Conservation (phyloP, 2,888 invertebrate species). For the Acleris holmiana region DNA sequence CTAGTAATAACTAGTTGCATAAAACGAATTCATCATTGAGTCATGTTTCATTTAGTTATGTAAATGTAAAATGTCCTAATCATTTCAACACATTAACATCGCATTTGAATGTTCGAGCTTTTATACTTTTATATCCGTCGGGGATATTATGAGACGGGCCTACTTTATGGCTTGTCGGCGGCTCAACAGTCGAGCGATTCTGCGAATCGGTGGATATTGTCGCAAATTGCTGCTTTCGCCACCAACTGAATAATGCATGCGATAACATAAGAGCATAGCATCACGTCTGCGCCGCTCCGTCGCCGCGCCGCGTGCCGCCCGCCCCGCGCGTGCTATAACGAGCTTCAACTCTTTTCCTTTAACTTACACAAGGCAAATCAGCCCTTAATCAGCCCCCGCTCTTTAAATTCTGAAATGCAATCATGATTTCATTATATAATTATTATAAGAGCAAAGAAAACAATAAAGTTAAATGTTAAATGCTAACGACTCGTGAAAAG, state of each 20-base stretch:
- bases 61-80: neutral
- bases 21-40: neutral
- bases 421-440: no score
- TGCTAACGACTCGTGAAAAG: slow-evolving; percentile 20
- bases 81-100: slow-evolving; percentile 8
- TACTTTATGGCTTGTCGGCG: slow-evolving; percentile 78
- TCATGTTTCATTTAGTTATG: no score
- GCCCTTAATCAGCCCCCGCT: neutral
- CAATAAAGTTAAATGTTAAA: slow-evolving; percentile 18
- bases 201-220: slow-evolving; percentile 82
- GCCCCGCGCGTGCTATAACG: slow-evolving; percentile 41
- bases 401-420: no score
- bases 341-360: slow-evolving; percentile 46
- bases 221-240: slow-evolving; percentile 84
- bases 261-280: slow-evolving; percentile 79
- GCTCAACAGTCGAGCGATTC: slow-evolving; percentile 74
- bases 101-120: slow-evolving; percentile 42
- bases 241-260: slow-evolving; percentile 82
- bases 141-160: slow-evolving; percentile 77
- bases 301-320: slow-evolving; percentile 49
- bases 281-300: slow-evolving; percentile 57
- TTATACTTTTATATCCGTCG: slow-evolving; percentile 66
- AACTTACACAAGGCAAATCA: slow-evolving; percentile 9
- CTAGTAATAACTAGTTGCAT: slow-evolving; percentile 6
- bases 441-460: neutral